These are phyloP conservation scores for Lordiphosa andalusiaca DNA, from an alignment of 2,888 invertebrate species.

Conservation along the genomic window DNA sequence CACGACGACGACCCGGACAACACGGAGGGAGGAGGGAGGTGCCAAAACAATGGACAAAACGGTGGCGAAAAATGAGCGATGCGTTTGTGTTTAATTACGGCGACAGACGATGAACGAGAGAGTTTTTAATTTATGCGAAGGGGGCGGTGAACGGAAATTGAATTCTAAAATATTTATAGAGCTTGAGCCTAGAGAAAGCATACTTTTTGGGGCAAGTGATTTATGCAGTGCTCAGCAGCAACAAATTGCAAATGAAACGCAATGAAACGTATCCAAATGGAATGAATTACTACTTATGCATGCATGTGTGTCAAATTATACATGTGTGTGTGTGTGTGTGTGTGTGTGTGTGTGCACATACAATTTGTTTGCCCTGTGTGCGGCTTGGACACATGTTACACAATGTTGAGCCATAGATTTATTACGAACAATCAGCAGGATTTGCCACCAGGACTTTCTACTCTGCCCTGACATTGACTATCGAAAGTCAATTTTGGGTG, in stretches of 20 bases:
- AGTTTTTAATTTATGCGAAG: slow-evolving; percentile 41
- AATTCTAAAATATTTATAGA: slow-evolving; percentile 67
- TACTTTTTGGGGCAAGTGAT: slow-evolving; percentile 50
- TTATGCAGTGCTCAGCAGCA: slow-evolving; percentile 51
- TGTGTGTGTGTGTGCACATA: neutral
- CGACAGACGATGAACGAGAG: slow-evolving; percentile 39
- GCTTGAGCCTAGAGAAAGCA: slow-evolving; percentile 21
- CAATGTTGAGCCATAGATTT: slow-evolving; percentile 67
- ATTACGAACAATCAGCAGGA: slow-evolving; percentile 65
- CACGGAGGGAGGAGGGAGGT: no score
- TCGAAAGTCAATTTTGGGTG: slow-evolving; percentile 73
- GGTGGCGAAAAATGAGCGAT: slow-evolving; percentile 49
- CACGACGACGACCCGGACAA: slow-evolving; percentile 51
- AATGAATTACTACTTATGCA: slow-evolving; percentile 62
- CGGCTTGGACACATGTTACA: slow-evolving; percentile 40
- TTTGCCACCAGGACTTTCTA: slow-evolving; percentile 35
- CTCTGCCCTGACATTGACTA: slow-evolving; percentile 45
- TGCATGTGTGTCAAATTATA: slow-evolving; percentile 41
- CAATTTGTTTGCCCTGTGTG: no score
- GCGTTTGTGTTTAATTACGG: slow-evolving; percentile 57
- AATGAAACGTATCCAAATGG: slow-evolving; percentile 34
- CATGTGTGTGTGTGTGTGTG: slow-evolving; percentile 18
- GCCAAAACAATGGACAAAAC: slow-evolving; percentile 14
- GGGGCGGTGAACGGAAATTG: slow-evolving; percentile 55
- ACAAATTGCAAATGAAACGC: slow-evolving; percentile 59